Base-by-base conservation (phyloP, 2,888 invertebrate genomes). In the Agonum fuliginosum region DNA sequence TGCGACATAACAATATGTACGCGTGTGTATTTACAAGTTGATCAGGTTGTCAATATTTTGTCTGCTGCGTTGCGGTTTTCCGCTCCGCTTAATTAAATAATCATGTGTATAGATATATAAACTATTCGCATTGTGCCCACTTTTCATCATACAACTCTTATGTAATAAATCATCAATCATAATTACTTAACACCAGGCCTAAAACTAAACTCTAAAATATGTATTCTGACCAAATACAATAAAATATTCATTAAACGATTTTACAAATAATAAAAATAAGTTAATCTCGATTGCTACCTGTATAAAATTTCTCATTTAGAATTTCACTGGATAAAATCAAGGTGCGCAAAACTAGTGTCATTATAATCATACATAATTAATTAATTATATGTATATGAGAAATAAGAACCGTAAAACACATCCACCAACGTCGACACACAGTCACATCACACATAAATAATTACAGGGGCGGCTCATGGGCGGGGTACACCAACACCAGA, bases 41-140 rank as follows among this genome's bases (percentile, higher is more conserved):
- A 27, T 62, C 74, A 62, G 74, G 51, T 71, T 71, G 30, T 62
- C 54, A 69, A 70, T 73, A 54, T 73, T 54, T 73, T 58, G 58
- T 62, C 30, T 62, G 58, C 14, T 30, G 58, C 27, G 19, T 54
- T 4, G 54, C 54, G 12, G 54, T n/a, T 54, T 0, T 54, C 48
- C 54, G 58, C 58, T 62, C 24, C 30, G 58, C 58, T 58, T 62
- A 54, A 30, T 62, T 62, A 62, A 30, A 62, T 62, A 62, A 62
- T 62, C 58, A 48, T 65, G 48, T 75, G 75, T 75, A 73, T 75
- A 74, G 74, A 75, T 75, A 67, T 74, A 74, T 65, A 75, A 75
- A 75, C 75, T 75, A 75, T 67, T 75, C 75, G 75, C 75, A 54
- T 67, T 65, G 75, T 75, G 75, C 75, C 75, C 75, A 75, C 43